Evolutionary conservation across 2,888 invertebrate species (phyloP), one percentile per base, ranked within the genome.

Genomic region (Chaitophorus viminalis): DNA sequence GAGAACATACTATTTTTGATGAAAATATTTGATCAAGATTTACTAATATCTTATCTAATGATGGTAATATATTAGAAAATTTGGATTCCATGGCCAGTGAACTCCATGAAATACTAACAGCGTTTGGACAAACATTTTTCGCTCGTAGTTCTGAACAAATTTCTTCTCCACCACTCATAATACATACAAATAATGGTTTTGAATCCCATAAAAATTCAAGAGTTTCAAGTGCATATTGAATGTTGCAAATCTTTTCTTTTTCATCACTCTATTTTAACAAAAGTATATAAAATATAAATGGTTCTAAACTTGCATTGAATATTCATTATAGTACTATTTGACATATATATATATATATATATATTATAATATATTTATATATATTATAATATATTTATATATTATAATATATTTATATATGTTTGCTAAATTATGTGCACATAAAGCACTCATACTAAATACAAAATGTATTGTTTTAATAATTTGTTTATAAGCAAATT

Each of bases 41-140:
- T n/a, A 36, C 33, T 36, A 85, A 36, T 31, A 85, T 11, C 52
- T 78, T 78, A 31, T 85, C 85, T 17, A 85, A 54, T n/a, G 70
- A 70, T 9, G 52, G 25, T 29, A 85, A 0, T 6, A 85, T 0
- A 36, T 85, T 54, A n/a, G 54, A 54, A 18, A 85, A 78, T 36
- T 68, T 72, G 4, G 77, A 52, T 52, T 85, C 54, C 18, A 29
- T 29, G 5, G 36, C 3, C 21, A 31, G 5, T 54, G 54, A 68
- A 39, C 68, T 78, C 85, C 85, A 85, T 25, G 78, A 85, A n/a
- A 85, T 18, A 36, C 77, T 78, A 52, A 85, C 29, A 1, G 85
- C 54, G 6, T 70, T 78, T 54, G 68, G 77, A 36, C 85, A 85
- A 77, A 70, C 77, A 21, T 54, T 33, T n/a, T 33, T 78, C 6